Conservation (phyloP, 2,797 vertebrate species). For the Tinamus major region DNA sequence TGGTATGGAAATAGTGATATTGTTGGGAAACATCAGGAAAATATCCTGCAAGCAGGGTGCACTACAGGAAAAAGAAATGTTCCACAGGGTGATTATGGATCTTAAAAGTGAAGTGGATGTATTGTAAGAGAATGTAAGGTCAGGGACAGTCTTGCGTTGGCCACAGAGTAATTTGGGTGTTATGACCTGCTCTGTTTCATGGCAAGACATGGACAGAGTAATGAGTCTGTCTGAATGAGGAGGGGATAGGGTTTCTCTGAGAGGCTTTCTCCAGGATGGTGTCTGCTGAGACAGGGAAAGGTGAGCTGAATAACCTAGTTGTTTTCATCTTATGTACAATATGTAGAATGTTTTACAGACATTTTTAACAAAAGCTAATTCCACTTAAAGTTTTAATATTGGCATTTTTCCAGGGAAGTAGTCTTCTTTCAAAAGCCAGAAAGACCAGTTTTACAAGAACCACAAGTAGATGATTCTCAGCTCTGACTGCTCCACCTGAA, state of each 20-base stretch:
- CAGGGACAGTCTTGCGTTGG: not conserved
- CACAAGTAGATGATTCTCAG: not conserved
- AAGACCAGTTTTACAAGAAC: not conserved
- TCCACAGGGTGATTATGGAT: not conserved
- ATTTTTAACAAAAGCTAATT: not conserved
- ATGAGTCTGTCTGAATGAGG: not conserved
- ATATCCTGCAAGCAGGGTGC: not conserved
- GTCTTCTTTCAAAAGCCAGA: not conserved
- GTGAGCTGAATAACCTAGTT: not conserved
- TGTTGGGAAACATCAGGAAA: not conserved
- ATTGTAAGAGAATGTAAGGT: not conserved
- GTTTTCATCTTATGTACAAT: not conserved
- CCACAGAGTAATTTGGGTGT: not conserved
- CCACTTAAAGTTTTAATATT: not conserved
- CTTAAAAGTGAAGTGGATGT: fast-evolving
- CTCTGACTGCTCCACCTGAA: not conserved
- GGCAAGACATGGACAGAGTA: not conserved
- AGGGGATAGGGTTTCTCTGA: not conserved
- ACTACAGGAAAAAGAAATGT: not conserved
- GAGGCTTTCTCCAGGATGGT: not conserved
- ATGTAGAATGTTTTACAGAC: not conserved
- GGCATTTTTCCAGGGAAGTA: not conserved
- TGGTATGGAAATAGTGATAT: not conserved
- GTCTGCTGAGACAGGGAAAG: not conserved
- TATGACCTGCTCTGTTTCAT: not conserved